Conservation (phyloP, 2,888 invertebrate species). For the Xylota segnis region DNA sequence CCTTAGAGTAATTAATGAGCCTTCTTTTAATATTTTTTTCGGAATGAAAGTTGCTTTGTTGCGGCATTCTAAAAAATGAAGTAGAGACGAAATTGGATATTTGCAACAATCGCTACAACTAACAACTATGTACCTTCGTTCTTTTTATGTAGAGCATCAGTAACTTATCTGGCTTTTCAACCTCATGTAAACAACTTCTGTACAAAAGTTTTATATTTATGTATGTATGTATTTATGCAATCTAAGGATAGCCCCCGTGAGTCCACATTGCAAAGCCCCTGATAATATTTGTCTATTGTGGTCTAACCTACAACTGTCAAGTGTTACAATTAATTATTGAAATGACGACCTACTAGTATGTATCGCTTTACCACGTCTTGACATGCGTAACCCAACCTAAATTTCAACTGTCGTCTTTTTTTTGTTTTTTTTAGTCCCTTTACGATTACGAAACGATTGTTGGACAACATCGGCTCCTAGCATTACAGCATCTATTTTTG, state of each 20-base stretch:
- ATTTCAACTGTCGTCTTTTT: slow-evolving; percentile 52
- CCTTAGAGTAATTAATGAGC: too few species aligned
- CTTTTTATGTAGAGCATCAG: too few species aligned
- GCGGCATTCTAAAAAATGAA: too few species aligned
- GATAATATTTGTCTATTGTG: not conserved
- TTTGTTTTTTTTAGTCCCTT: slow-evolving; percentile 36
- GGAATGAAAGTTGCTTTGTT: too few species aligned
- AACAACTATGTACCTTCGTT: too few species aligned
- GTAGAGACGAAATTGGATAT: too few species aligned
- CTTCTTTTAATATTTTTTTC: too few species aligned
- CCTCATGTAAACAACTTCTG: too few species aligned
- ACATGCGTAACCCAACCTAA: slow-evolving; percentile 63
- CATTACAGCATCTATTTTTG: slow-evolving; percentile 50
- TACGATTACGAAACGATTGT: slow-evolving; percentile 39
- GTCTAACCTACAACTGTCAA: not conserved
- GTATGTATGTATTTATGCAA: too few species aligned
- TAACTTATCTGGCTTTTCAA: too few species aligned
- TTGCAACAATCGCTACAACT: too few species aligned
- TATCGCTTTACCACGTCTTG: slow-evolving; percentile 19
- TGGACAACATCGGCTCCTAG: slow-evolving; percentile 26
- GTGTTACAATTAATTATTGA: not conserved
- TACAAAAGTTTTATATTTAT: too few species aligned
- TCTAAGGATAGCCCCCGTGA: not conserved
- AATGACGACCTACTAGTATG: not conserved
- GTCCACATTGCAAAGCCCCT: not conserved